These are phyloP conservation scores for Brachionus angularis DNA, from an alignment of 1,140 invertebrate genomes.

Conservation along the genomic window DNA sequence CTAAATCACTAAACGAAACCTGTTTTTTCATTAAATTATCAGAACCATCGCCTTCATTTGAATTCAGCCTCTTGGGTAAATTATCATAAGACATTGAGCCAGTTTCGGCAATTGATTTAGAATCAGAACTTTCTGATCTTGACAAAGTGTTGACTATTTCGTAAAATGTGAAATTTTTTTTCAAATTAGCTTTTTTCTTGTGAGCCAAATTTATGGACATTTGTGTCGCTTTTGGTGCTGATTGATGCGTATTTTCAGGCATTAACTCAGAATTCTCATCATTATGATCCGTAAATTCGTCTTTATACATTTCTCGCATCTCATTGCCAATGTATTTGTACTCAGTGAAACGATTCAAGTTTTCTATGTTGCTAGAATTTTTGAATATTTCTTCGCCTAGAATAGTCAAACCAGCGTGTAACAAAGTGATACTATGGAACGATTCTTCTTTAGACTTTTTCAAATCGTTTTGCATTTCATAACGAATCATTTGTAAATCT, in stretches of 20 bases:
- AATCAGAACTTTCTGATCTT: not conserved
- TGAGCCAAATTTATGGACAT: not conserved
- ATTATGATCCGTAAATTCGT: not conserved
- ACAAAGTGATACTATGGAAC: slow-evolving; percentile 20
- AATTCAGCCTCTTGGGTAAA: not conserved
- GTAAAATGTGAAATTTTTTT: slow-evolving; percentile 14
- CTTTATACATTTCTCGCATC: slow-evolving; percentile 42
- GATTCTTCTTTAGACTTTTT: slow-evolving; percentile 40
- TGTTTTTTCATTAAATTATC: not conserved
- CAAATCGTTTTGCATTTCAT: slow-evolving; percentile 41
- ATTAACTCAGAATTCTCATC: not conserved
- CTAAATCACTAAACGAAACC: slow-evolving; percentile 13
- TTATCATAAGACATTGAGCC: not conserved
- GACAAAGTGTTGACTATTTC: slow-evolving; percentile 27
- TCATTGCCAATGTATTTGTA: slow-evolving; percentile 37
- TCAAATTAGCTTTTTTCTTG: slow-evolving; percentile 12
- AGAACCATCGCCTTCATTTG: not conserved
- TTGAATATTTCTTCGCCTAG: slow-evolving; percentile 32
- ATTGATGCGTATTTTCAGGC: not conserved
- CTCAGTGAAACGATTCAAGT: slow-evolving; percentile 22
- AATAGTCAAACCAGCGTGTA: slow-evolving; percentile 34
- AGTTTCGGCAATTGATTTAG: slow-evolving; percentile 4
- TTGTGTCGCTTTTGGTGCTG: not conserved
- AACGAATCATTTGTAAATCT: slow-evolving; percentile 43
- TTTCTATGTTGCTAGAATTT: slow-evolving; percentile 8